Evolutionary conservation across 2,113 vertebrate species (phyloP), one percentile per base, ranked within the genome.

Genomic region (Tragelaphus scriptus): DNA sequence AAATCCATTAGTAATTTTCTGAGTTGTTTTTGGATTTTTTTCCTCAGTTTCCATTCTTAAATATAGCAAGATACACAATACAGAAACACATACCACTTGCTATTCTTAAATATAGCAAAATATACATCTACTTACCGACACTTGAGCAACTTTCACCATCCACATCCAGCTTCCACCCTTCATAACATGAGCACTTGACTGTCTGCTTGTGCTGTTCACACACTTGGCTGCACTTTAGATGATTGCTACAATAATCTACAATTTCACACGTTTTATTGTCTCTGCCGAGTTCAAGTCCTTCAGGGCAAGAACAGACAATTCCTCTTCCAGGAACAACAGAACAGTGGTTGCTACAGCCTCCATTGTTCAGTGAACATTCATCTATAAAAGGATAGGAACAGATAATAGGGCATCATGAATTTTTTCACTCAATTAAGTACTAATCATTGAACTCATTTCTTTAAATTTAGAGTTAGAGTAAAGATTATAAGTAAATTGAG

Each of bases 121-220:
- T 21, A 30, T n/a, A 19, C 10, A n/a, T 71, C 51, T 87, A 2
- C 98, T 98, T 99, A 99, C 99, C 99, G 55, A 99, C 99, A 98
- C 99, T 99, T 97, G 99, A 96, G 93, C 99, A 99, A 96, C 97
- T 99, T 98, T 99, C 99, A 65, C 99, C 99, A 44, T 99, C 99
- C 14, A 98, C 97, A 88, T 99, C 99, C 17, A 99, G 99, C 40
- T 97, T 99, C 99, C 99, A 99, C 68, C 99, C 99, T 7, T 99
- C 99, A 0, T 99, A 99, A 98, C 99, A 99, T 0, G 99, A 99
- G 88, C 99, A 99, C 97, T 99, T 99, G 95, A 99, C 99, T 1
- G 98, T 99, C 95, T 99, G 99, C 98, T 99, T 99, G 97, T 99
- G 99, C 98, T 99, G 99, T 96, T 99, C 99, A 93, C 99, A 99